Evolutionary conservation across 2,113 vertebrate genomes (phyloP), one percentile per base, ranked within the genome.

Genomic region (Oplegnathus fasciatus): DNA sequence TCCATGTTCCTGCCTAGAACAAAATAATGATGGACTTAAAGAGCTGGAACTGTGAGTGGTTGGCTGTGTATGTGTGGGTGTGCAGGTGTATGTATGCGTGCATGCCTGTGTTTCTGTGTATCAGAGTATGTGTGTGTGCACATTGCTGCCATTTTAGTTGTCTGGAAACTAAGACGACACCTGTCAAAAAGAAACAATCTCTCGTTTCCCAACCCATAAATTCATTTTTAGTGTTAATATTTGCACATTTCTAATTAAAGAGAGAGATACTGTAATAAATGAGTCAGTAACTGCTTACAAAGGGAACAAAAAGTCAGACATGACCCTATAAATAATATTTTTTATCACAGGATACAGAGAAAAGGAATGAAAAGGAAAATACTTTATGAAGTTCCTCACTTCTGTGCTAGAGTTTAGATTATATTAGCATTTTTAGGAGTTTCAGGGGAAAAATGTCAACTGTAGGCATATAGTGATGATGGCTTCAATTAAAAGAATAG

Each of bases 1-100:
- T 44, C 57, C 79, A 58, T 65, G 54, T 83, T 81, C 28, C 66
- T 6, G 30, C 20, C 57, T 78, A 55, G 81, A 93, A 88, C 60
- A 85, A 81, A 85, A 73, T 67, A 86, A 80, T 65, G 86, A 87
- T 82, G 24, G 64, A 61, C 60, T 77, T 74, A 87, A 85, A 79
- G 52, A 82, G 83, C 78, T 85, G 78, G 46, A 77, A 61, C 48
- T 48, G 40, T 67, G 48, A 79, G 44, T 74, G 67, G n/a, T 55
- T 58, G 60, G 44, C 22, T 66, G 26, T 69, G 28, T 71, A 54
- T 10, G 11, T 34, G 32, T 37, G 30, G 58, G 55, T 46, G 14
- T 65, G 44, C 30, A 22, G 64, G 68, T 50, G 18, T 77, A 9
- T 50, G 32, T 79, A 5, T 44, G n/a, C 0, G 9, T 76, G 32